Base-by-base conservation (phyloP, 1,140 invertebrate species). In the Thaumetopoea pityocampa region DNA sequence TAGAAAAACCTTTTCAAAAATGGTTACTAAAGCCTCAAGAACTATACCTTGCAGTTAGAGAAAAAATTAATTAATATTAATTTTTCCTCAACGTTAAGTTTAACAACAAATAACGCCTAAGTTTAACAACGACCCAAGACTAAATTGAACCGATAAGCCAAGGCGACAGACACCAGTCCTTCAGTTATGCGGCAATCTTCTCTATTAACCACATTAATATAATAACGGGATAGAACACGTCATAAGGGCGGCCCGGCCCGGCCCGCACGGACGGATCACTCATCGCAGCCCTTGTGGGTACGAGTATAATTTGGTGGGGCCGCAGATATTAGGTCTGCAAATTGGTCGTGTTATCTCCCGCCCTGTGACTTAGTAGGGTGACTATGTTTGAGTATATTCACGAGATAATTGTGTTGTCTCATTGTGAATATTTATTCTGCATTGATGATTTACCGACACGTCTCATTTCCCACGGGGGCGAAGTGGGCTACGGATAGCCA, bases 271-370 rank as follows among this genome's bases (percentile, higher is more conserved):
- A 49, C 47, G 50, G 50, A 64, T 54, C 52, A 40, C 28, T 58
- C 59, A 48, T 33, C 28, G 29, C 29, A 36, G 40, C 42, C 32
- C 43, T 35, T 50, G 23, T 12, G 20, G 33, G 44, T 57, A 40
- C 40, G 45, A 26, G 42, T 55, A 52, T 62, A 56, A 64, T 64
- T 66, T 59, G 37, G 49, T 43, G 40, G 47, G 47, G 35, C 51
- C 46, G 37, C 45, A 46, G 63, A 73, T 77, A 71, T 71, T 73
- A 71, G 51, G 73, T 73, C 72, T 77, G 67, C 69, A 73, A 73
- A 73, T 73, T 73, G 67, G 59, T 61, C 51, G 50, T 57, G 59
- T 69, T 71, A 69, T 73, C 63, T 67, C 33, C 34, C 45, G 43
- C 58, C 59, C 57, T 67, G 17, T 8, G 40, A 17, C 19, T 35